A percentile compares a stretch with the other conserved stretches of the same genome.
These are phyloP conservation scores for Julus scanicus DNA, from an alignment of 2,888 invertebrate genomes.

Conservation along the genomic window DNA sequence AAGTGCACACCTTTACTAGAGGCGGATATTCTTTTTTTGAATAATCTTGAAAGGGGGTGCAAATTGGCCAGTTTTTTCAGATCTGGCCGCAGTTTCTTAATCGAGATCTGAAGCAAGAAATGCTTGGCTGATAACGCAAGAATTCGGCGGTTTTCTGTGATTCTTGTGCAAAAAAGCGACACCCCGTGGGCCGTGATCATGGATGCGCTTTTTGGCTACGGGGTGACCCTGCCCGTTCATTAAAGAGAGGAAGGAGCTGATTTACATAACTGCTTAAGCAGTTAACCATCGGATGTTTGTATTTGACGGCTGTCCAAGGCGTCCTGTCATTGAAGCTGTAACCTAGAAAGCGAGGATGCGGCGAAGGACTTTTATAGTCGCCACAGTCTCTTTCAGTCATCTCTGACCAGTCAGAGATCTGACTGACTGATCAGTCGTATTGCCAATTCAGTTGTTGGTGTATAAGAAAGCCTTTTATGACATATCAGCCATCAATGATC, in stretches of 20 bases:
- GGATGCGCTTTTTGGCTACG: not conserved
- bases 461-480: no score
- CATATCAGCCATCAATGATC: no score
- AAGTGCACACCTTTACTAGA: no score
- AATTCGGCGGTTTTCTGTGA: not conserved
- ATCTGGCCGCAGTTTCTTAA: not conserved
- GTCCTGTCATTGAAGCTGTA: not conserved
- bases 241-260: constrained; percentile 2
- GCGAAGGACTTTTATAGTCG: not conserved
- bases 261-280: not conserved
- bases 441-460: no score
- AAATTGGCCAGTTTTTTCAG: not conserved
- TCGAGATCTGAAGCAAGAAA: not conserved
- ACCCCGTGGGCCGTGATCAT: not conserved
- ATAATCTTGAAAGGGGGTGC: not conserved
- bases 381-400: not conserved
- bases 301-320: not conserved
- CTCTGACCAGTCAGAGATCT: no score
- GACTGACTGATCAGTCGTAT: no score
- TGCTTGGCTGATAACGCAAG: not conserved
- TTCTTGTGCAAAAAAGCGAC: not conserved
- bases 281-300: constrained; percentile 15
- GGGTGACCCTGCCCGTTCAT: constrained; percentile 8
- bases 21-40: no score
- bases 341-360: not conserved